Percentiles rank a stretch among this genome's conserved stretches.
Conservation (phyloP, 1,140 invertebrate species). For the Drosophila ambigua region DNA sequence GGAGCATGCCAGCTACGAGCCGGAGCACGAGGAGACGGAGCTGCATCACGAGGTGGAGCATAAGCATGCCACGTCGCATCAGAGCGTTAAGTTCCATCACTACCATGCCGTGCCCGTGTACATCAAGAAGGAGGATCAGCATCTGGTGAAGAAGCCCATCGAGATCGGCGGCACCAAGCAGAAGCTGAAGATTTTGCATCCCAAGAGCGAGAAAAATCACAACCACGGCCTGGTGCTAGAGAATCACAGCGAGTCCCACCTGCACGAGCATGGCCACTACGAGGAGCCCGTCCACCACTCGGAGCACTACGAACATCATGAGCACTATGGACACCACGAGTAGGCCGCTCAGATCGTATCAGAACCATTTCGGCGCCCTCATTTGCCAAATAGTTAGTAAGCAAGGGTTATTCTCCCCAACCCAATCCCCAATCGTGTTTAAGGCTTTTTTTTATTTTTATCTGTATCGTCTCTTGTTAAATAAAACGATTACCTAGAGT, state of each 20-base stretch:
- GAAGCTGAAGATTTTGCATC: constrained; percentile 86
- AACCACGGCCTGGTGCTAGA: constrained; percentile 86
- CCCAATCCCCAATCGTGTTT: constrained; percentile 22
- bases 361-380: constrained; percentile 1
- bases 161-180: constrained; percentile 86
- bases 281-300: constrained; percentile 79
- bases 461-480: constrained; percentile 27
- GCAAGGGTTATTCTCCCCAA: neutral
- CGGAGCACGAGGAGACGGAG: constrained; percentile 85
- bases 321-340: constrained; percentile 77
- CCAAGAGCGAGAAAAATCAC: constrained; percentile 85
- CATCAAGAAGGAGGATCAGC: constrained; percentile 87
- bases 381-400: constrained; percentile 61
- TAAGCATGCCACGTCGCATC: constrained; percentile 87
- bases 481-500: constrained; percentile 49
- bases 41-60: constrained; percentile 86
- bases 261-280: constrained; percentile 84
- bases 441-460: constrained; percentile 29
- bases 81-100: constrained; percentile 88
- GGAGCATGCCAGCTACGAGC: constrained; percentile 76
- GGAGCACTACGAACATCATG: constrained; percentile 77
- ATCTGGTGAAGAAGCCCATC: constrained; percentile 86
- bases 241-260: constrained; percentile 85
- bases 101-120: constrained; percentile 88
- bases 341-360: constrained; percentile 18